A percentile compares a stretch with the other conserved stretches of the same genome.
Conservation (phyloP, 2,797 vertebrate genomes). For the Argentina silus region DNA sequence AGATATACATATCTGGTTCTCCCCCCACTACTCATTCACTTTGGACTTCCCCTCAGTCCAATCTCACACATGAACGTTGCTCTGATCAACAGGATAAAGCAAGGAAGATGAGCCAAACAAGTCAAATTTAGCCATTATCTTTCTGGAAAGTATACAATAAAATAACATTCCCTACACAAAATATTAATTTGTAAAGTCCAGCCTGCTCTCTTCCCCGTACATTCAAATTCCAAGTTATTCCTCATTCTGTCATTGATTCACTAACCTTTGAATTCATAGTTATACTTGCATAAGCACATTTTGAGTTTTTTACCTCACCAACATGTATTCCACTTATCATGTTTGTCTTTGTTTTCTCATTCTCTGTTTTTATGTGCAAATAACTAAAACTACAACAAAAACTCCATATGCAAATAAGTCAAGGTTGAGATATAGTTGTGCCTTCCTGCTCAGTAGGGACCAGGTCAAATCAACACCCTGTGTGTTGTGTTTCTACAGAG, state of each 20-base stretch:
- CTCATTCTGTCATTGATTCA: too few relatives aligned
- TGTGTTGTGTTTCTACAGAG: constrained; percentile 75
- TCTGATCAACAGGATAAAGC: constrained; percentile 64
- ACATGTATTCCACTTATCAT: too few relatives aligned
- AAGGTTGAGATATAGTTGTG: background rate
- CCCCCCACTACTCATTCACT: constrained; percentile 54
- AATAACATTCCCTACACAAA: background rate
- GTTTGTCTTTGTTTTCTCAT: too few relatives aligned
- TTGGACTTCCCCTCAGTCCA: constrained; percentile 45
- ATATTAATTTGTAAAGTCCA: background rate
- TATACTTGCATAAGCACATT: too few relatives aligned
- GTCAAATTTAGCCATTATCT: constrained; percentile 66
- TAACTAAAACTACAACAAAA: too few relatives aligned
- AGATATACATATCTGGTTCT: constrained; percentile 53
- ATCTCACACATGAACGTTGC: constrained; percentile 47
- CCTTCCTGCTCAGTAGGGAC: background rate
- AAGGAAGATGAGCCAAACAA: constrained; percentile 56
- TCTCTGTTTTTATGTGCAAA: too few relatives aligned
- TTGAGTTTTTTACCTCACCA: too few relatives aligned
- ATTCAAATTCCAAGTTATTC: too few relatives aligned
- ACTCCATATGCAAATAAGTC: too few relatives aligned
- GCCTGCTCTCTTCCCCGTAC: too few relatives aligned
- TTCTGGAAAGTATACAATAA: background rate
- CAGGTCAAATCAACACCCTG: background rate
- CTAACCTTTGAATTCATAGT: too few relatives aligned